phyloP scores from a whole-genome alignment of 2,113 vertebrate species.

The Clarias batrachus region DNA sequence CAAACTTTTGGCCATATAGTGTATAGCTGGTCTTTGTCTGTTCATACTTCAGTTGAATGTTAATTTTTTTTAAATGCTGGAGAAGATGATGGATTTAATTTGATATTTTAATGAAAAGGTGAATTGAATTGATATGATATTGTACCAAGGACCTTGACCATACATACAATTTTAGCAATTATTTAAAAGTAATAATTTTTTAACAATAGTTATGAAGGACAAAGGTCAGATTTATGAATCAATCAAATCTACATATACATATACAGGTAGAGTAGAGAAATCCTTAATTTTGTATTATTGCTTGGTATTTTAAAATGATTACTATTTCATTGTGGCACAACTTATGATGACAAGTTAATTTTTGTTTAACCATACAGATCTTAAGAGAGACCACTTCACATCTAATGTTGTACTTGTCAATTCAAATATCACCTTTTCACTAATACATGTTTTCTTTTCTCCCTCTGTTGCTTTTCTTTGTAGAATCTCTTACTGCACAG shows the following conservation, averaged over 20 bases:
- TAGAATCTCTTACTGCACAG: constrained; percentile 93
- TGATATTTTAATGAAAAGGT: neutral
- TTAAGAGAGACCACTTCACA: neutral
- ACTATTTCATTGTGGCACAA: neutral
- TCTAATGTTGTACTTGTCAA: neutral
- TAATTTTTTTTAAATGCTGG: neutral
- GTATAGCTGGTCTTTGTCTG: neutral
- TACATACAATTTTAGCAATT: neutral
- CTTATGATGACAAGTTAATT: neutral
- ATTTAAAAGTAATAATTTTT: neutral
- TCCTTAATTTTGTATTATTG: neutral
- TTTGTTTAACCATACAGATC: neutral
- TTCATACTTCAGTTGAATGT: neutral
- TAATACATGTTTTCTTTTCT: neutral
- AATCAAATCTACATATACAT: neutral
- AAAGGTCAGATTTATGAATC: neutral
- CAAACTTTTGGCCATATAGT: neutral
- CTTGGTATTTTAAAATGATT: neutral
- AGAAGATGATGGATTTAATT: neutral
- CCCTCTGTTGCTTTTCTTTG: neutral
- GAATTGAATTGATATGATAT: neutral
- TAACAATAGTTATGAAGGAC: neutral
- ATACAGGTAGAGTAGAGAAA: neutral
- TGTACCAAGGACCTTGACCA: neutral
- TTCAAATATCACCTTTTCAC: neutral